Evolutionary conservation across 2,888 invertebrate genomes (phyloP).

Genomic region (Abrostola triplasia): DNA sequence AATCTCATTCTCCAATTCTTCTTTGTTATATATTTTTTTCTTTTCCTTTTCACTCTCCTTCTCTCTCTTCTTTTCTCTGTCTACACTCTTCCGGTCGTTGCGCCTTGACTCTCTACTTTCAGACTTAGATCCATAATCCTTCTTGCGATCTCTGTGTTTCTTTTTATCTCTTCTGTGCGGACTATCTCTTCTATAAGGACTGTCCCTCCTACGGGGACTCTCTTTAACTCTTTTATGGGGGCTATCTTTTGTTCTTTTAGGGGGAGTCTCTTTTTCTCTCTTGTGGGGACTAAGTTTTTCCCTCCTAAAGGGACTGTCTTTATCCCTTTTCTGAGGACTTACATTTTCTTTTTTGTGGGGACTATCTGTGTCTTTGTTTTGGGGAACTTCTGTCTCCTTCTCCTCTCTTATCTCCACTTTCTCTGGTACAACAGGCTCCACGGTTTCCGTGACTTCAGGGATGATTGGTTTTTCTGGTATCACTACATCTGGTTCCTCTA

Average conservation of each 20-base stretch:
- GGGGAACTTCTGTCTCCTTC: conserved; percentile 38
- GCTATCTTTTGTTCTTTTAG: conserved; percentile 46
- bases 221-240: conserved; percentile 46
- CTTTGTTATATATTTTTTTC: conserved; percentile 49
- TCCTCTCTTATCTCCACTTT: conserved; percentile 37
- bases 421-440: conserved; percentile 25
- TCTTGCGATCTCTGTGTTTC: conserved; percentile 70
- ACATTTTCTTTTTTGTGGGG: conserved; percentile 16
- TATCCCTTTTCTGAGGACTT: background rate
- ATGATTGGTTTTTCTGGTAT: conserved; percentile 32
- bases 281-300: conserved; percentile 39
- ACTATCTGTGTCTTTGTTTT: conserved; percentile 36
- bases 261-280: conserved; percentile 30
- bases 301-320: conserved; percentile 36
- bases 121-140: conserved; percentile 70
- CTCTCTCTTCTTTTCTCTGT: conserved; percentile 61
- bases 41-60: conserved; percentile 63
- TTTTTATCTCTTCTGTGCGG: conserved; percentile 66
- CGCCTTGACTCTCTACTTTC: conserved; percentile 66
- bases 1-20: conserved; percentile 75
- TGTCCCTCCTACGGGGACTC: conserved; percentile 47
- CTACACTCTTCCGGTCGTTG: conserved; percentile 57
- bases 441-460: conserved; percentile 38
- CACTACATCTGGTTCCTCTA: conserved; percentile 29
- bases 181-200: conserved; percentile 51